Evolutionary conservation across 2,888 invertebrate species (phyloP).

Genomic region (Spisula solida): DNA sequence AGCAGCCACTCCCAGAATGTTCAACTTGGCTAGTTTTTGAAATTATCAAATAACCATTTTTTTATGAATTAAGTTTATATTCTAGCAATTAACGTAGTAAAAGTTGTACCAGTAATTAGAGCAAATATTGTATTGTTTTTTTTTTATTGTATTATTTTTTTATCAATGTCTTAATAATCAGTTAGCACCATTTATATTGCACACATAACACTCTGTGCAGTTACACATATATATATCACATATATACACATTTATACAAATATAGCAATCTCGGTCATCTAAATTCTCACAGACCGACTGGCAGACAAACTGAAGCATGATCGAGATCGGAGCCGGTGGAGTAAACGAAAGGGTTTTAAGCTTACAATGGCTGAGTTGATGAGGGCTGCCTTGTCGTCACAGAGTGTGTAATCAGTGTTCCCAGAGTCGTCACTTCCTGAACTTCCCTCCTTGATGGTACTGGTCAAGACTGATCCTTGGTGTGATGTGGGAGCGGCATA

Average conservation of each 20-base stretch:
- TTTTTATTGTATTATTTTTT: too few species aligned
- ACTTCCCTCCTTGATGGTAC: constrained; percentile 14
- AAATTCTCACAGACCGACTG: constrained; percentile 60
- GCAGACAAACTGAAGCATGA: constrained; percentile 62
- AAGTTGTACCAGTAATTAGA: too few species aligned
- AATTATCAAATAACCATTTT: too few species aligned
- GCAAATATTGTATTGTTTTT: too few species aligned
- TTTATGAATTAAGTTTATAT: too few species aligned
- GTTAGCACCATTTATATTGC: not conserved
- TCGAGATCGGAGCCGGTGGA: constrained; percentile 57
- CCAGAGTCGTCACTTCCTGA: constrained; percentile 47
- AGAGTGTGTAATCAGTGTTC: constrained; percentile 58
- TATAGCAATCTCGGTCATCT: not conserved
- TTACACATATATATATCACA: not conserved
- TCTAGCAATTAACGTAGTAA: too few species aligned
- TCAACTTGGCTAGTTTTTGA: too few species aligned
- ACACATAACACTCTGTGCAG: not conserved
- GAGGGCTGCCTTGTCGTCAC: constrained; percentile 62
- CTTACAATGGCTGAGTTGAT: constrained; percentile 66
- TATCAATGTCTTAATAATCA: not conserved
- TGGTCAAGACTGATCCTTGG: constrained; percentile 1
- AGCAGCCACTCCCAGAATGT: too few species aligned
- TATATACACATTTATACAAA: not conserved
- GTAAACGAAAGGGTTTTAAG: constrained; percentile 67
- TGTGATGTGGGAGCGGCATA: constrained; percentile 37